Conservation (phyloP, 2,113 vertebrate species). For the Pelmatolapia mariae region DNA sequence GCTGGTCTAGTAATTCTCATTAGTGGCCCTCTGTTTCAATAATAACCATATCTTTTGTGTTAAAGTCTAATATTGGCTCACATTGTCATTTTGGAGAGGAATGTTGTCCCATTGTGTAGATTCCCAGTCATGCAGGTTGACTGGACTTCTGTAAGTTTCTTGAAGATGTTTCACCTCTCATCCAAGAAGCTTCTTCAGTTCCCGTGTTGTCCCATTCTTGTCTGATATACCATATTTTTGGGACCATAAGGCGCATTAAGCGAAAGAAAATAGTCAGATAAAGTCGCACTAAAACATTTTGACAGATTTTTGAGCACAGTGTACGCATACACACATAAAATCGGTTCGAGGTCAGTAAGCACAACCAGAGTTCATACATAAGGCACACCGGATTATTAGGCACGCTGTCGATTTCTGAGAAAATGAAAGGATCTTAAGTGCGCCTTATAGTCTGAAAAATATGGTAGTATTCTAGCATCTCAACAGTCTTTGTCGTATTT, state of each 20-base stretch:
- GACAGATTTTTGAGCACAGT: neutral
- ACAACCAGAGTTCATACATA: neutral
- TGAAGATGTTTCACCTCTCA: neutral
- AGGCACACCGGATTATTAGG: neutral
- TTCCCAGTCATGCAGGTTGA: neutral
- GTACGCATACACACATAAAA: fast-evolving
- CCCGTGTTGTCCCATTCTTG: neutral
- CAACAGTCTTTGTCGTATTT: neutral
- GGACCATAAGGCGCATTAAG: neutral
- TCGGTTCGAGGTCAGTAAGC: fast-evolving
- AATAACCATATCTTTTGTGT: fast-evolving
- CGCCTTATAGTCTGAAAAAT: neutral
- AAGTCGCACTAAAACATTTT: fast-evolving
- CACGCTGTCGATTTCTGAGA: neutral
- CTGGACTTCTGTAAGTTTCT: neutral
- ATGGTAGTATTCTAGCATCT: neutral
- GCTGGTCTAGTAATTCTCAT: neutral
- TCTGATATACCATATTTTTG: neutral
- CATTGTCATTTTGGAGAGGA: fast-evolving
- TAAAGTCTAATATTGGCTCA: neutral
- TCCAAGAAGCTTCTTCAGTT: neutral
- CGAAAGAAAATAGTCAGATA: neutral
- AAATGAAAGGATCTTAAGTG: neutral
- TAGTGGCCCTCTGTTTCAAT: neutral
- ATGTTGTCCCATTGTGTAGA: fast-evolving